Base-by-base conservation (phyloP, 2,888 invertebrate species). In the Spisula subtruncata region DNA sequence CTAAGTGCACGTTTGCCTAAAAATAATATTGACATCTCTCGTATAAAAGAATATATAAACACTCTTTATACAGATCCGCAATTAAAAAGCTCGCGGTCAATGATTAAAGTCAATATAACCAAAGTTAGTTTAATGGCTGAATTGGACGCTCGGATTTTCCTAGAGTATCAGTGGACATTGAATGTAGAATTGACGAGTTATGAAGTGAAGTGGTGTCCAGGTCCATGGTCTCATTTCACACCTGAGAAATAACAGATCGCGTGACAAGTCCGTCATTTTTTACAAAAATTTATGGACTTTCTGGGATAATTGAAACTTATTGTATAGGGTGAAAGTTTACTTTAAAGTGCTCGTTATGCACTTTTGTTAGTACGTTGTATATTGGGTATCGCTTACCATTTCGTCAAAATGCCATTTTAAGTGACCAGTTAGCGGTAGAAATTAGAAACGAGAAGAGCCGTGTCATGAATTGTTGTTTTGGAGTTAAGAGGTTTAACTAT, bases 1-100 rank as follows among this genome's bases (percentile, higher is more conserved):
- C 12, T 35, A 75, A 35, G 75, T 75, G 32, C 29, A 32, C 75
- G 75, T 35, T 25, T 35, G 75, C 25, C 48, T 14, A 82, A 71
- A 32, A 75, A 75, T 66, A 87, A 87, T 82, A 87, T 81, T 82
- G 71, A 82, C 66, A 48, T 71, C 82, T 75, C 32, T 32, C 35
- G 54, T 32, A 75, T 87, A 48, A 32, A 71, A 85, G 56, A 54
- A 85, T 85, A 71, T 41, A 48, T 85, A 54, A 85, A 85, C 54
- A 79, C 18, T 48, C 71, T 35, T 25, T 82, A n/a, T 87, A 32
- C 18, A 48, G 54, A 16, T 25, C 20, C 20, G 81, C 82, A 87
- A 87, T 82, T 51, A 82, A 82, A 82, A 82, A 29, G n/a, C 25
- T n/a, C 51, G n/a, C 46, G 86, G 82, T 66, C 86, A 81, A 51